phyloP scores from a whole-genome alignment of 2,888 invertebrate species.

The Eupithecia subfuscata region DNA sequence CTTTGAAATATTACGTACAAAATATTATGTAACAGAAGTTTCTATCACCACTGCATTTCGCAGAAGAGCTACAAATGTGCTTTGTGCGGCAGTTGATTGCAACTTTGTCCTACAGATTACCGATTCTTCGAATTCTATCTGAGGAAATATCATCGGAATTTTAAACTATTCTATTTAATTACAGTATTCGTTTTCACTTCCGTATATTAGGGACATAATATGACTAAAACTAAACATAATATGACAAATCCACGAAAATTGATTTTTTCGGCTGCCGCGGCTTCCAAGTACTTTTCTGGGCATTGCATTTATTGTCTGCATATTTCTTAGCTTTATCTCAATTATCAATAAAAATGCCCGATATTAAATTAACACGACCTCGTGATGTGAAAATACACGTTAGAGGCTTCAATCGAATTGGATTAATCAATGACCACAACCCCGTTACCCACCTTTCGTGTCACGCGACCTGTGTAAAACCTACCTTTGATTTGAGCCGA shows the following conservation, averaged over 20 bases:
- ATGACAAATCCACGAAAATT: no score
- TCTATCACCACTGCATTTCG: conserved; percentile 27
- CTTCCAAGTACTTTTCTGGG: neutral
- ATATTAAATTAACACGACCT: conserved; percentile 23
- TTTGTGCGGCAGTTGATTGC: conserved; percentile 46
- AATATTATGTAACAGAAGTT: conserved; percentile 1
- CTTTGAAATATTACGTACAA: neutral
- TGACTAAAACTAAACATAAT: no score
- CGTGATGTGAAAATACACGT: conserved; percentile 44
- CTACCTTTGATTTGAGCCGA: conserved; percentile 37
- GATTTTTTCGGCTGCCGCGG: no score
- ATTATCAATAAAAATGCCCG: neutral
- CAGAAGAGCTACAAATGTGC: conserved; percentile 38
- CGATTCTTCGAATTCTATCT: conserved; percentile 51
- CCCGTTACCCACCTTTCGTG: conserved; percentile 59
- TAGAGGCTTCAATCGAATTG: conserved; percentile 62
- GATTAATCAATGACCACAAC: conserved; percentile 65
- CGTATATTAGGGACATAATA: neutral
- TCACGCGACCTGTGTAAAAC: conserved; percentile 52
- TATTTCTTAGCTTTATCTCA: neutral
- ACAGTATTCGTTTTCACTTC: neutral
- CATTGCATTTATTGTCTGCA: neutral
- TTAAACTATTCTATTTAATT: neutral
- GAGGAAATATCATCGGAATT: neutral
- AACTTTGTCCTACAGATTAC: conserved; percentile 48